Conservation (phyloP, 2,888 invertebrate species). For the Drosophila pullipes region DNA sequence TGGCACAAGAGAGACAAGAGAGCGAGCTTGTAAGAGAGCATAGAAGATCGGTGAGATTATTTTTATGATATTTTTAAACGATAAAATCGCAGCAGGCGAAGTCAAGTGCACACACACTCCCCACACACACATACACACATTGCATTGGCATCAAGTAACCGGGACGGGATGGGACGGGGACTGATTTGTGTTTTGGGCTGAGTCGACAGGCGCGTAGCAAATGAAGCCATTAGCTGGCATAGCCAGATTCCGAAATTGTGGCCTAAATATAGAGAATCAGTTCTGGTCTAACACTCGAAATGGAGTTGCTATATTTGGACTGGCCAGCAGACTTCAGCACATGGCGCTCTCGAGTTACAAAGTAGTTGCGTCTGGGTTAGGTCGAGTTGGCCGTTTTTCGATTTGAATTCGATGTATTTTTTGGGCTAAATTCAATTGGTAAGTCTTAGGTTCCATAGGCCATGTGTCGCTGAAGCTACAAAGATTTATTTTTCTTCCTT, state of each 20-base stretch:
- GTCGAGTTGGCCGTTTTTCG: neutral
- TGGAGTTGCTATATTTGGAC: conserved; percentile 61
- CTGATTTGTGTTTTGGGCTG: conserved; percentile 14
- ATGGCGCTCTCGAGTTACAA: conserved; percentile 59
- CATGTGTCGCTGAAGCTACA: conserved; percentile 53
- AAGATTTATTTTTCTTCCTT: conserved; percentile 25
- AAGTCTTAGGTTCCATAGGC: conserved; percentile 43
- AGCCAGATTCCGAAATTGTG: conserved; percentile 51
- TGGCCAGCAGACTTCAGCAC: conserved; percentile 26
- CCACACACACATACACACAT: conserved; percentile 18
- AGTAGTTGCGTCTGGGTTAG: neutral
- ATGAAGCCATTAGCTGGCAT: conserved; percentile 71
- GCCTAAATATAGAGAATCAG: conserved; percentile 62
- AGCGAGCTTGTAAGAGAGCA: conserved; percentile 21
- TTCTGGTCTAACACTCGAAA: conserved; percentile 27
- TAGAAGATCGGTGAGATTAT: conserved; percentile 43
- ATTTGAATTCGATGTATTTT: conserved; percentile 7
- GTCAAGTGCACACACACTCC: conserved; percentile 69
- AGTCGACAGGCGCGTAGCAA: conserved; percentile 39
- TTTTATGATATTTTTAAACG: conserved; percentile 76
- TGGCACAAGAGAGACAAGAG: conserved; percentile 15
- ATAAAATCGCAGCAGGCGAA: conserved; percentile 73
- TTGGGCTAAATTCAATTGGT: conserved; percentile 52
- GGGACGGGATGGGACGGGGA: conserved; percentile 5
- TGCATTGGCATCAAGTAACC: conserved; percentile 76